Evolutionary conservation across 1,140 invertebrate species (phyloP).

Genomic region (Drosophila hydei): DNA sequence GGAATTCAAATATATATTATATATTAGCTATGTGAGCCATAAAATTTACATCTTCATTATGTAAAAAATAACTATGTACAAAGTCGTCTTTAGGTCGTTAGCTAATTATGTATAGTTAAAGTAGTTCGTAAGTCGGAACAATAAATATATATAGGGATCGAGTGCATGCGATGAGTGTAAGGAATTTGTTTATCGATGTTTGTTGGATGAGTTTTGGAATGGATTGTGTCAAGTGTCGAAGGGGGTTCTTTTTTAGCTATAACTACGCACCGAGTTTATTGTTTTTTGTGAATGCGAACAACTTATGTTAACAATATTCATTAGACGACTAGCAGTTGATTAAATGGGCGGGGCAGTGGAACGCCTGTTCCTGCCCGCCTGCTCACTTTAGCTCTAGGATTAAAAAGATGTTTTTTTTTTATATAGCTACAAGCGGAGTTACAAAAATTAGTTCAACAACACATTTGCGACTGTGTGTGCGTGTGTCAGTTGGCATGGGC

Average conservation of each 20-base stretch:
- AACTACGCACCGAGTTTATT: slow-evolving; percentile 64
- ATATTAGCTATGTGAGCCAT: slow-evolving; percentile 10
- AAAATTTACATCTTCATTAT: slow-evolving; percentile 5
- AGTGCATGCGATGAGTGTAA: slow-evolving; percentile 26
- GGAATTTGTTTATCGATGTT: slow-evolving; percentile 2
- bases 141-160: slow-evolving; percentile 11
- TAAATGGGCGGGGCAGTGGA: neutral
- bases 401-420: slow-evolving; percentile 8
- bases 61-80: slow-evolving; percentile 32
- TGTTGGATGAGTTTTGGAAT: slow-evolving; percentile 20
- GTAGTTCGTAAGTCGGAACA: slow-evolving; percentile 44
- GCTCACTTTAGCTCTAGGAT: slow-evolving; percentile 29
- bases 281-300: slow-evolving; percentile 23
- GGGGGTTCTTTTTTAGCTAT: slow-evolving; percentile 23
- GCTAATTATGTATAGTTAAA: slow-evolving; percentile 29
- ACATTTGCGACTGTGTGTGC: slow-evolving; percentile 20
- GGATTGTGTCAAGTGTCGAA: slow-evolving; percentile 3
- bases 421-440: slow-evolving; percentile 35
- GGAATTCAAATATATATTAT: neutral
- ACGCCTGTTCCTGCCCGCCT: neutral
- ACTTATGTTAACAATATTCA: slow-evolving; percentile 58
- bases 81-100: slow-evolving; percentile 52
- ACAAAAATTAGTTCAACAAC: slow-evolving; percentile 47
- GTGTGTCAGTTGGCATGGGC: slow-evolving; percentile 8
- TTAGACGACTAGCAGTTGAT: slow-evolving; percentile 44